Base-by-base conservation (phyloP, 2,113 vertebrate genomes). In the Xiphophorus couchianus region DNA sequence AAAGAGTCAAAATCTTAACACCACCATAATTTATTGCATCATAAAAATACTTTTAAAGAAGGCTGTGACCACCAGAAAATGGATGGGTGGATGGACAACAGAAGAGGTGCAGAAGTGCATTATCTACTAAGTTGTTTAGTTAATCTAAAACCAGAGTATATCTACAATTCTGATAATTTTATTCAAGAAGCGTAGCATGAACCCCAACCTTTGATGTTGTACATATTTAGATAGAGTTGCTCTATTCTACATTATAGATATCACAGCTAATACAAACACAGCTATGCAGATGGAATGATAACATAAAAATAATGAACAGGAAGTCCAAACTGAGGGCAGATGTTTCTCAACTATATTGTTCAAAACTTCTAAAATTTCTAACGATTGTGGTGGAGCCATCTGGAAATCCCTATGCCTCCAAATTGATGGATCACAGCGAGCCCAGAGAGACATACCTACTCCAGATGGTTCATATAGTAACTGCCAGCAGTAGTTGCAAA, bases 341-440 rank as follows among this genome's bases (percentile, higher is more conserved):
- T 33, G 42, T 33, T 33, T 7, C 35, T 12, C 30, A 3, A 0
- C 17, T 54, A 51, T 33, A 65, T 30, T 77, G 17, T 63, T n/a
- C 8, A 31, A 15, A 39, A 66, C 3, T 13, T 61, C 10, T 35
- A 35, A 71, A 12, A 19, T 66, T 61, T 66, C 63, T 37, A 66
- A 28, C 51, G 27, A 31, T 48, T 66, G 29, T 6, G 27, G 22
- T 28, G 39, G 27, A 60, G 44, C 51, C 66, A 30, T 76, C 60
- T 64, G 60, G 66, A 61, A 31, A 13, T 77, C n/a, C 22, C 9
- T 63, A 35, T 30, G 42, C 30, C 62, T 44, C 61, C 44, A 22
- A 27, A 77, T 29, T 69, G 67, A 77, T 77, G 42, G 33, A 77
- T 77, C 17, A 25, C 51, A 63, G 17, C n/a, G 60, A 37, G 60